Evolutionary conservation across 2,113 vertebrate species (phyloP).

Genomic region (Odontesthes bonariensis): DNA sequence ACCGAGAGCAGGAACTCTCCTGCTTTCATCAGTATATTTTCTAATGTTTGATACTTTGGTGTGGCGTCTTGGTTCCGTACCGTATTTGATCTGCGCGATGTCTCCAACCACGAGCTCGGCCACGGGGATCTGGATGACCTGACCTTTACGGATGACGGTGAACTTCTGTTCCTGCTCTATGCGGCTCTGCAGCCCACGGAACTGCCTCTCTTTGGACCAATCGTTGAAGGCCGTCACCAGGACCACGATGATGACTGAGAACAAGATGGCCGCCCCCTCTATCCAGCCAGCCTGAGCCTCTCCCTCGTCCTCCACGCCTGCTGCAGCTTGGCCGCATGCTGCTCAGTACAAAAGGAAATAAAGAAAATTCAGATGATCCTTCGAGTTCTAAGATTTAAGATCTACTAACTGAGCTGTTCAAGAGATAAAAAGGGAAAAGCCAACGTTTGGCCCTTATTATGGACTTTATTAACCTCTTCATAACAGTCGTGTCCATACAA

Average conservation of each 20-base stretch:
- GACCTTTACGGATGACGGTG: slow-evolving; percentile 94
- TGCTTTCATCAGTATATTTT: neutral
- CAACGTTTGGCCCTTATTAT: too few species aligned
- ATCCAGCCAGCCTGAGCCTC: slow-evolving; percentile 96
- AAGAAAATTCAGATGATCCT: neutral
- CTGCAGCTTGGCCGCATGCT: slow-evolving; percentile 83
- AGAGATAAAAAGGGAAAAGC: too few species aligned
- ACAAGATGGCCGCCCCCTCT: slow-evolving; percentile 95
- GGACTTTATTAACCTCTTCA: too few species aligned
- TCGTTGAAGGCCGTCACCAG: slow-evolving; percentile 98
- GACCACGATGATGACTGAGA: slow-evolving; percentile 96
- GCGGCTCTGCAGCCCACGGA: slow-evolving; percentile 95
- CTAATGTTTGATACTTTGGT: neutral
- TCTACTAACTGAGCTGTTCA: too few species aligned
- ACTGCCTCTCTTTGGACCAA: slow-evolving; percentile 99
- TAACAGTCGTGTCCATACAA: too few species aligned
- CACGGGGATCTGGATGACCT: slow-evolving; percentile 97
- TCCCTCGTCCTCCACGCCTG: slow-evolving; percentile 87
- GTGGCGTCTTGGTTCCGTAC: slow-evolving; percentile 71
- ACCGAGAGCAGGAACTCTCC: neutral
- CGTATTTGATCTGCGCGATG: slow-evolving; percentile 97
- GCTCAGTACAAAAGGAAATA: neutral
- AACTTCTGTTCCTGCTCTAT: slow-evolving; percentile 98
- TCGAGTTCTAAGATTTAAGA: too few species aligned
- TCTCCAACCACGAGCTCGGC: slow-evolving; percentile 95